A percentile compares a stretch with the other conserved stretches of the same genome.
These are phyloP conservation scores for Otus sunia DNA, from an alignment of 2,113 vertebrate genomes.

Conservation along the genomic window DNA sequence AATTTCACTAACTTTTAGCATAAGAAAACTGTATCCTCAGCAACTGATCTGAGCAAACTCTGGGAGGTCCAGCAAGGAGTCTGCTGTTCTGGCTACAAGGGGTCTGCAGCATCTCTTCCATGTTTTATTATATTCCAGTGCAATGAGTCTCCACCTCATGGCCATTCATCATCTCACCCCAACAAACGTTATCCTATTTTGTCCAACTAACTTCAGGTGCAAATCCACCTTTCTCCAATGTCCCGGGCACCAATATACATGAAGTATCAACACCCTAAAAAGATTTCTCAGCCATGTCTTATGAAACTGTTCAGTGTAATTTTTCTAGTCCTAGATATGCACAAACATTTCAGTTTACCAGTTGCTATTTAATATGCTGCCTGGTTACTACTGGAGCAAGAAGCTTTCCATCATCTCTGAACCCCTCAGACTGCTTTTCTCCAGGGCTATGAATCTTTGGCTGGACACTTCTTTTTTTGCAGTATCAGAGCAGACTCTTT, in stretches of 20 bases:
- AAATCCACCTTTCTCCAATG: neutral
- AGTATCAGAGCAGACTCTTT: neutral
- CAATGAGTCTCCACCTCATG: neutral
- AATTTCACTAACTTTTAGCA: neutral
- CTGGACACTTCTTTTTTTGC: neutral
- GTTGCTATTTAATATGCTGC: neutral
- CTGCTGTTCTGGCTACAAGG: neutral
- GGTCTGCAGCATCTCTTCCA: neutral
- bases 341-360: neutral
- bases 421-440: neutral
- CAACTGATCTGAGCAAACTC: neutral
- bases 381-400: neutral
- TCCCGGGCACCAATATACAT: neutral
- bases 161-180: neutral
- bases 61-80: neutral
- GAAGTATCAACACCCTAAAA: neutral
- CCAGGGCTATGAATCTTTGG: neutral
- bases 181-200: neutral
- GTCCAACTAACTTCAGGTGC: neutral
- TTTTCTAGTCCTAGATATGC: neutral
- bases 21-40: neutral
- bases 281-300: neutral
- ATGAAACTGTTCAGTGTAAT: neutral
- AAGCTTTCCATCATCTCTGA: neutral
- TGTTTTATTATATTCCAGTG: neutral